Conservation (phyloP, 1,140 invertebrate species). For the Dreissena polymorpha region DNA sequence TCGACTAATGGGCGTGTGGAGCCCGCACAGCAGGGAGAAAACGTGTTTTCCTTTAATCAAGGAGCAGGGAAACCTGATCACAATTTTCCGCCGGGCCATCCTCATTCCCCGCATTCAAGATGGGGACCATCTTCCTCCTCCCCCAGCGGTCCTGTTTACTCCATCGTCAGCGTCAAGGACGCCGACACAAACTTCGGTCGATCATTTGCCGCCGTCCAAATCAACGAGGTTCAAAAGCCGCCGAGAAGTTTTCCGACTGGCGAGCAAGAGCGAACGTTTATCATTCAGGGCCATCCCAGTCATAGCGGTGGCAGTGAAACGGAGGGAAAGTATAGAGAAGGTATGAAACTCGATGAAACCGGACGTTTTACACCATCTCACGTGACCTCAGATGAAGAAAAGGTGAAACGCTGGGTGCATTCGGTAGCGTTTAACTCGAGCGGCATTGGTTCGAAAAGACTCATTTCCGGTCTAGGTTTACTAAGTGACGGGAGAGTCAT, state of each 20-base stretch:
- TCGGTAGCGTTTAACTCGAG: slow-evolving; percentile 30
- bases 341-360: slow-evolving; percentile 5
- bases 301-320: background rate
- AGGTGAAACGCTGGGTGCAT: slow-evolving; percentile 38
- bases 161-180: slow-evolving; percentile 29
- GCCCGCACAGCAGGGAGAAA: background rate
- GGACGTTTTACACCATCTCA: slow-evolving; percentile 9
- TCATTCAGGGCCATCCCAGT: background rate
- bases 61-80: too few relatives aligned
- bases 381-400: slow-evolving; percentile 24
- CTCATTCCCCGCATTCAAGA: background rate
- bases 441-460: slow-evolving; percentile 34
- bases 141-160: background rate
- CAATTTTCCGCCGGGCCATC: slow-evolving; percentile 7
- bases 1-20: too few relatives aligned
- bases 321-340: background rate
- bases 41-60: background rate
- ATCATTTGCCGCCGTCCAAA: slow-evolving; percentile 48
- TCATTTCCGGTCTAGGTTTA: slow-evolving; percentile 36
- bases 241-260: background rate
- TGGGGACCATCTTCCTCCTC: background rate
- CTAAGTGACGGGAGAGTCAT: slow-evolving; percentile 34
- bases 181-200: slow-evolving; percentile 44
- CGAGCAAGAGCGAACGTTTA: background rate
- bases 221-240: slow-evolving; percentile 14